Evolutionary conservation across 2,113 vertebrate genomes (phyloP).

Genomic region (Cichladusa arquata): DNA sequence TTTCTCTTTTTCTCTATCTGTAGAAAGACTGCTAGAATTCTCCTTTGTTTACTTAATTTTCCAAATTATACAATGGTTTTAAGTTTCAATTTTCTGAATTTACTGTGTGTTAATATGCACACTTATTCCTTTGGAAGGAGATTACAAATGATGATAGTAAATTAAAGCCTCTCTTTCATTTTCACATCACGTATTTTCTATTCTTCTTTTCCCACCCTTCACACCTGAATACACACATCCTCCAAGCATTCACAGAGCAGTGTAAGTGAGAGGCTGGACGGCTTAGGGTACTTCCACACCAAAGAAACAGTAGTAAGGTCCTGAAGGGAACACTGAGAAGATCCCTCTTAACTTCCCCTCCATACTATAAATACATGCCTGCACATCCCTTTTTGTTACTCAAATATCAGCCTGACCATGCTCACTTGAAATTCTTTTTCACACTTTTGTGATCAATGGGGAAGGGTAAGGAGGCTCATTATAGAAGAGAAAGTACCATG

Average conservation of each 20-base stretch:
- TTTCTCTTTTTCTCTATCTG: not conserved
- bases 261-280: not conserved
- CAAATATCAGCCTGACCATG: not conserved
- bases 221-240: not conserved
- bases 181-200: not conserved
- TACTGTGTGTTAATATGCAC: not conserved
- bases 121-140: not conserved
- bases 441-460: not conserved
- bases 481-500: not conserved
- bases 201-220: not conserved
- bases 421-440: not conserved
- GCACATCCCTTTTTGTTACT: not conserved
- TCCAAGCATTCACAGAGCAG: not conserved
- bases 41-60: constrained; percentile 1
- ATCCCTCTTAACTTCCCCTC: not conserved
- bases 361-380: not conserved
- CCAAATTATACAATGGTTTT: not conserved
- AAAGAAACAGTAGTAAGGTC: not conserved
- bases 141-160: not conserved
- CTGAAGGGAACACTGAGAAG: not conserved
- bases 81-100: constrained; percentile 21
- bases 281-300: not conserved
- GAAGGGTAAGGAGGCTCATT: not conserved
- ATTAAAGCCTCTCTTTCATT: not conserved
- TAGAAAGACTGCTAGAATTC: not conserved